Evolutionary conservation across 2,797 vertebrate genomes (phyloP).

Genomic region (Gobionotothen gibberifrons): DNA sequence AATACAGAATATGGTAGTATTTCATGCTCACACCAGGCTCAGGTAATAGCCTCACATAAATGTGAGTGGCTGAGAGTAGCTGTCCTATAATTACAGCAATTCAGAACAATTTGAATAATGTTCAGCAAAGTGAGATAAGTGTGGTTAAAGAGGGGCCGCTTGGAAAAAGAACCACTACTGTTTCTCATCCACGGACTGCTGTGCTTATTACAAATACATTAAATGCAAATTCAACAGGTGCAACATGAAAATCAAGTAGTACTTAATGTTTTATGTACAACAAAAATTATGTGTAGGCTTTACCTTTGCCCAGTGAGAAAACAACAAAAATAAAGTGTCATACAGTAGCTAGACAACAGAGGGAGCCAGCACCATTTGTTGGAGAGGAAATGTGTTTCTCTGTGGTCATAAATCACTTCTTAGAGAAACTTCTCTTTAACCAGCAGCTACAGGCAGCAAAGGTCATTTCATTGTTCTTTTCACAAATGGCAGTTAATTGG

Average conservation of each 20-base stretch:
- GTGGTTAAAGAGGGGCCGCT: slow-evolving; percentile 29
- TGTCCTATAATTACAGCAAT: slow-evolving; percentile 63
- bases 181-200: not conserved
- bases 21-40: slow-evolving; percentile 2
- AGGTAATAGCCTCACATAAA: slow-evolving; percentile 24
- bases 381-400: not conserved
- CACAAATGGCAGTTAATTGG: not conserved
- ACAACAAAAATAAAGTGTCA: not conserved
- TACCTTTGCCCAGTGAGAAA: not conserved
- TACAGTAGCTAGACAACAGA: slow-evolving; percentile 63
- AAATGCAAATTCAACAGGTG: not conserved
- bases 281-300: not conserved
- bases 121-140: slow-evolving; percentile 32
- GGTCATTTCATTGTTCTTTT: slow-evolving; percentile 8
- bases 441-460: slow-evolving; percentile 8
- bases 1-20: not conserved
- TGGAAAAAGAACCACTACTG: not conserved
- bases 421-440: slow-evolving; percentile 9
- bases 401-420: not conserved
- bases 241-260: not conserved
- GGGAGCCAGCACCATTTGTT: slow-evolving; percentile 60
- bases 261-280: not conserved
- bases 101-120: slow-evolving; percentile 62
- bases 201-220: slow-evolving; percentile 2
- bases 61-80: slow-evolving; percentile 20